Base-by-base conservation (phyloP, 1,140 invertebrate species). In the Macrotrachela quadricornifera region DNA sequence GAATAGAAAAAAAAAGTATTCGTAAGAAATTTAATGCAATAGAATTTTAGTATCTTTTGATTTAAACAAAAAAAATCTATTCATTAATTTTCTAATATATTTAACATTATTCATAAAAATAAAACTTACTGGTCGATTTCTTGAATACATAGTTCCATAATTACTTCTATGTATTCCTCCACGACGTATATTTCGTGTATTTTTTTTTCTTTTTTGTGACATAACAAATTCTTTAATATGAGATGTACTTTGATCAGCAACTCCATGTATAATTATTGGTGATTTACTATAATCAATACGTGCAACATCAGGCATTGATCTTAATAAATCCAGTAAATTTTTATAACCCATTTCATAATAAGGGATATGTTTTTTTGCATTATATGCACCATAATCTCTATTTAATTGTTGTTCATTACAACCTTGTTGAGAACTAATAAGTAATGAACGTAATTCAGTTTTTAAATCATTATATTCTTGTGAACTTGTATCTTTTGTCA, bases 191-290 rank as follows among this genome's bases (percentile, higher is more conserved):
- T 2, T 30, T 30, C 21, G 21, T 30, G 21, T 30, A 4, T 30
- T 30, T 30, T 30, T 30, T 2, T 30, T 30, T 30, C 8, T 30
- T 30, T 30, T 64, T 51, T 66, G 64, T 37, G 55, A 59, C 0
- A 61, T 58, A 12, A 66, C 64, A 16, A 66, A 40, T 55, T 55
- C 59, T 50, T 59, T 55, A 16, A 66, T 63, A 45, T 65, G 61
- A 39, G 55, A 36, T 10, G 63, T 65, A 13, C 58, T 58, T 21
- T 58, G 57, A 50, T 64, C 59, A 10, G 60, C 56, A 10, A 60
- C 58, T 1, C 57, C 60, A 45, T 48, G 57, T 10, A 66, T 47
- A 15, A 57, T 59, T 46, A 62, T 52, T 16, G 60, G 46, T 2
- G 59, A 61, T 51, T 56, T 59, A 39, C 50, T 54, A 45, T 52